Base-by-base conservation (phyloP, 2,888 invertebrate genomes). In the Synanthedon vespiformis region DNA sequence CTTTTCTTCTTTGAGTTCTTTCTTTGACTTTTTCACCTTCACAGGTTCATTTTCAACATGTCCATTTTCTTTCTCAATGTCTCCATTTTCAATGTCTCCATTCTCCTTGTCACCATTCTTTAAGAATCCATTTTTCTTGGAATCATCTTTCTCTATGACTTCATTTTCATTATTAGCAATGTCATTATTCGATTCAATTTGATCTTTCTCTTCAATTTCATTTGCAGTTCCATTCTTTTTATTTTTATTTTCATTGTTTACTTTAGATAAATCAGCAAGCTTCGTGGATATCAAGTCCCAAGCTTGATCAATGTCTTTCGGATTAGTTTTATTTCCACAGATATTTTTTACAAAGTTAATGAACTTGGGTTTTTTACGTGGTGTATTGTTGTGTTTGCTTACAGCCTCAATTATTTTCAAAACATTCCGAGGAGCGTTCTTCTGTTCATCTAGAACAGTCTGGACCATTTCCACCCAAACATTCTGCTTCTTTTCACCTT, bases 401-500 rank as follows among this genome's bases (percentile, higher is more conserved):
- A 96, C 88, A 3, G 85, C 88, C 59, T 92, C 89, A 44, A 96
- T 89, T 41, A 94, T 84, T 53, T 84, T 86, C 51, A 88, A 85
- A 13, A 93, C 87, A 48, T 89, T 83, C 0, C 86, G 84, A 3
- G 90, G 88, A 22, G 92, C 77, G 63, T 81, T 80, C 40, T 74
- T 71, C 48, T 90, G 88, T 57, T 89, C 89, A 40, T 90, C 89
- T 14, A 93, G 74, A 4, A 93, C 90, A 18, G 89, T 86, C 55
- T 91, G 90, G 12, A 95, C 89, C 74, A 91, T 89, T 68, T 92
- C 91, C 13, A 92, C 87, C 97, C 97, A 97, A 51, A 90, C 90
- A 66, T 92, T 92, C 74, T 97, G 97, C 70, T 96, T 97, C 58
- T 89, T 90, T 70, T 94, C 95, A 6, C 96, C 96, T 78, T 95